Evolutionary conservation across 2,113 vertebrate species (phyloP), one percentile per base, ranked within the genome.

Genomic region (Struthio camelus): DNA sequence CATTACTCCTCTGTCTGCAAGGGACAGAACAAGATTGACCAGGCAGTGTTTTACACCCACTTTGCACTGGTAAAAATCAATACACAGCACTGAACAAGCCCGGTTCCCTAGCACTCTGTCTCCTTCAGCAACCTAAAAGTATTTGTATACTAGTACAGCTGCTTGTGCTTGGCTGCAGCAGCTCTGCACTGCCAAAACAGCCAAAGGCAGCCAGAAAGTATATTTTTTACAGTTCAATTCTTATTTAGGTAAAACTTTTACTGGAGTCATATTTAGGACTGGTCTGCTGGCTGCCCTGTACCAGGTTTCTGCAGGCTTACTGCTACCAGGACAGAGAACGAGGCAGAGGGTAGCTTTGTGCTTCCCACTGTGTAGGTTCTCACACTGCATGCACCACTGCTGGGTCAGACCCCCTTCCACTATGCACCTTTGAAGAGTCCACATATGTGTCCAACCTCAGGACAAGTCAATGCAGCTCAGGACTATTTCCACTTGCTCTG

Each of bases 141-240:
- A 48, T 86, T 78, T 91, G 69, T 75, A 62, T 82, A 59, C 44
- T n/a, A 11, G 61, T 72, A 89, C 51, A 96, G 91, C 66, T 84
- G 89, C 78, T 81, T 70, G 36, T 24, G 59, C 69, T 90, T 6
- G 9, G 51, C 87, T 89, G 91, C 84, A 90, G 93, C 89, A 92
- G 91, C 83, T 84, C 42, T 56, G 70, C 4, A 4, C 84, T 84
- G 91, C 77, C 86, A 92, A 67, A 94, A 89, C 38, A 82, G 78
- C 70, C 84, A 71, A 89, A 96, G 48, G 42, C 69, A 95, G 89
- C 78, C 80, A 94, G 70, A 69, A 48, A 48, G 46, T 19, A 38
- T 38, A 38, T 38, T 38, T 96, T 94, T 71, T 89, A 82, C 64
- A 87, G 77, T 78, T 92, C 84, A 42, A 72, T 59, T 64, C 93